Base-by-base conservation (phyloP, 1,140 invertebrate genomes). In the Philaenus spumarius region DNA sequence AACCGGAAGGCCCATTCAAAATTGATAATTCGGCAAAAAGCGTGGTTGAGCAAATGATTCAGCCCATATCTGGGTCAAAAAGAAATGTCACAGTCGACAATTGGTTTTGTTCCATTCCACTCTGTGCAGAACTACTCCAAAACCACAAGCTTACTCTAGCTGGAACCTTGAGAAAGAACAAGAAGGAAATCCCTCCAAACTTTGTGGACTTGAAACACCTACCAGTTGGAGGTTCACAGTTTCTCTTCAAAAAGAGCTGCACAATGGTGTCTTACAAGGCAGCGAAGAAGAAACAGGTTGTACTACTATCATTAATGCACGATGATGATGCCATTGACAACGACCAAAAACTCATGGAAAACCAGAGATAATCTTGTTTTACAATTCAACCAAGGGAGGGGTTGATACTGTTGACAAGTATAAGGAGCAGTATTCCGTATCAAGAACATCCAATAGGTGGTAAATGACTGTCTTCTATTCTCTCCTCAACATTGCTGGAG, bases 391-490 rank as follows among this genome's bases (percentile, higher is more conserved):
- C 30, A 71, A 71, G 56, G 52, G 52, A 24, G 65, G 68, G 1
- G 68, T 71, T 12, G 68, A 71, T 68, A 48, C 55, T 14, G 62
- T 70, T 58, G 66, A 74, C 45, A 43, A 70, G 51, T 37, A 69
- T 17, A 63, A 66, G 17, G 60, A 55, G 2, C 67, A 19, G n/a
- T 72, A 68, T 57, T 65, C 60, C 42, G 63, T 67, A n/a, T 57
- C 63, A 15, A 67, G 70, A 57, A 60, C 62, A 35, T 65, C 62
- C 30, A 62, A 65, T 17, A 59, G 66, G 40, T 73, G 71, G 71
- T 67, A 69, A 35, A 43, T 68, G 39, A 56, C 57, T 9, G 50
- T 72, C 7, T 71, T 72, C 59, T 72, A 64, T 61, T 23, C 45
- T 6, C 26, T 70, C 20, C 35, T 72, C 43, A 68, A 71, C 53